Percentiles rank a stretch among this genome's conserved stretches.
These are phyloP conservation scores for Sinopyrophorus schimmeli DNA, from an alignment of 2,888 invertebrate species.

Conservation along the genomic window DNA sequence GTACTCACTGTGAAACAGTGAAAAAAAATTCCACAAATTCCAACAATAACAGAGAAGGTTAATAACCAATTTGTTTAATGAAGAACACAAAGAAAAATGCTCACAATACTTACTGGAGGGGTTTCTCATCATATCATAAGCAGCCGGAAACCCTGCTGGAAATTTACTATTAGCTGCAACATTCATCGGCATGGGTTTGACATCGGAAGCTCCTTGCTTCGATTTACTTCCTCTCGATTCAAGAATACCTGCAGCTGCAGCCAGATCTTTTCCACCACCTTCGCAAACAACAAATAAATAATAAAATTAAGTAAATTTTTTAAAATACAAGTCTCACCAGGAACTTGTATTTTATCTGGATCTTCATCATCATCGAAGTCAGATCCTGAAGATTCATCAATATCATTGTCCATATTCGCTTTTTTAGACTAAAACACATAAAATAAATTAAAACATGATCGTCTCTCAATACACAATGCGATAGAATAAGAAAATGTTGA, in stretches of 20 bases:
- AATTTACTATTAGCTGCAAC: slow-evolving; percentile 51
- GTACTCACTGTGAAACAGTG: slow-evolving; percentile 37
- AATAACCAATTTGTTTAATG: too few relatives aligned
- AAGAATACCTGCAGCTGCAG: slow-evolving; percentile 73
- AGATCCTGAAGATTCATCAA: slow-evolving; percentile 62
- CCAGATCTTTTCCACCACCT: slow-evolving; percentile 87
- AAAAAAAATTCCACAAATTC: slow-evolving; percentile 10
- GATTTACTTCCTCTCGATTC: slow-evolving; percentile 46
- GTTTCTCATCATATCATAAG: slow-evolving; percentile 62
- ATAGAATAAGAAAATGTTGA: background rate
- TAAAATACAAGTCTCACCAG: slow-evolving; percentile 62
- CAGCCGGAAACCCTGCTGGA: slow-evolving; percentile 58
- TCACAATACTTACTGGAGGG: slow-evolving; percentile 49
- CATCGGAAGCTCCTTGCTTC: slow-evolving; percentile 56
- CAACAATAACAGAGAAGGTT: too few relatives aligned
- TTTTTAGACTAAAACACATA: slow-evolving; percentile 44
- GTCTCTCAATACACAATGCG: too few relatives aligned
- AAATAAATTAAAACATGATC: slow-evolving; percentile 12
- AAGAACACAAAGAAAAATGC: too few relatives aligned
- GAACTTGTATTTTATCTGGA: slow-evolving; percentile 90
- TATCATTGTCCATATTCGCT: slow-evolving; percentile 52
- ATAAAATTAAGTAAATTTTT: slow-evolving; percentile 23
- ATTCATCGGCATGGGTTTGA: slow-evolving; percentile 35
- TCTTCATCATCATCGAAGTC: slow-evolving; percentile 88
- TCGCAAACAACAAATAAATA: too few relatives aligned